Evolutionary conservation across 2,888 invertebrate genomes (phyloP).

Genomic region (Drosophila tanythrix): DNA sequence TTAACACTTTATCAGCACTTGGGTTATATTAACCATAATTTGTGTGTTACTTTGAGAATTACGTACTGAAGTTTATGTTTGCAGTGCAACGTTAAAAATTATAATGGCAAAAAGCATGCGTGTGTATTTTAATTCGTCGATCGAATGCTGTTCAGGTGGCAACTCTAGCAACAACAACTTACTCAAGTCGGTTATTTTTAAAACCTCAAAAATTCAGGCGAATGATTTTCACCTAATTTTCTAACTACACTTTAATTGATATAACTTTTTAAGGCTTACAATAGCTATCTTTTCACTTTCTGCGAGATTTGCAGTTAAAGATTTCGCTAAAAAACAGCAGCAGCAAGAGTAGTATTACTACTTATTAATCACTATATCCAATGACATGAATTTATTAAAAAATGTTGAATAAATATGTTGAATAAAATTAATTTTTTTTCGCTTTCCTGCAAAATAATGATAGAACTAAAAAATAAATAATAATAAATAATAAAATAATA

Average conservation of each 20-base stretch:
- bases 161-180: constrained; percentile 53
- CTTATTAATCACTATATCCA: not conserved
- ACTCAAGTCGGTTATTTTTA: constrained; percentile 57
- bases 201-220: constrained; percentile 10
- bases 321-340: not conserved
- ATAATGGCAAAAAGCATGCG: constrained; percentile 70
- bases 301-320: not conserved
- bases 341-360: constrained; percentile 5
- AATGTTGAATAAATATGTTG: not conserved
- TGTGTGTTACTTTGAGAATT: constrained; percentile 2
- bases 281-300: not conserved
- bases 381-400: not conserved
- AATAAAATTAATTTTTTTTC: not conserved
- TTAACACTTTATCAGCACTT: constrained; percentile 1
- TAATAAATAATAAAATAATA: not conserved
- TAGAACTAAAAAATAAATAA: too few relatives aligned
- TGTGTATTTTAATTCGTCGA: constrained; percentile 73
- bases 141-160: constrained; percentile 65
- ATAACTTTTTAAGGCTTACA: not conserved
- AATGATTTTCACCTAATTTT: not conserved
- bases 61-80: constrained; percentile 26
- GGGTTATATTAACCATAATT: constrained; percentile 1
- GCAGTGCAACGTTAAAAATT: constrained; percentile 60
- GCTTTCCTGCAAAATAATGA: not conserved
- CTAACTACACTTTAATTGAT: not conserved